A percentile compares a stretch with the other conserved stretches of the same genome.
These are phyloP conservation scores for Lonchura striata DNA, from an alignment of 2,113 vertebrate species.

Conservation along the genomic window DNA sequence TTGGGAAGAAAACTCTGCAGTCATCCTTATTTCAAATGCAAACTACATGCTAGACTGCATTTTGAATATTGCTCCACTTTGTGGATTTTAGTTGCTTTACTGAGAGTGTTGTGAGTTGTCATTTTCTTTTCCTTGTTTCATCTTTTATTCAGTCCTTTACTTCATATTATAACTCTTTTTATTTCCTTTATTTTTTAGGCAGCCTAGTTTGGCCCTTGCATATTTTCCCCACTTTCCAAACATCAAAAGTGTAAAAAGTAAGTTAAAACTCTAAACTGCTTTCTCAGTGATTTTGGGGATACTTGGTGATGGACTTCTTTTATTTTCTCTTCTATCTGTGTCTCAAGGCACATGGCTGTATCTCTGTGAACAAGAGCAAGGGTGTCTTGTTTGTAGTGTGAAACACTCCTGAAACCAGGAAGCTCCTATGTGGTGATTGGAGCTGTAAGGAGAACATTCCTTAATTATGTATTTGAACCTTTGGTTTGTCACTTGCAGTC, in stretches of 20 bases:
- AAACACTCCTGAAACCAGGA: not conserved
- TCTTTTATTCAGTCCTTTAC: not conserved
- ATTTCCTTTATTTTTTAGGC: not conserved
- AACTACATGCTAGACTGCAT: not conserved
- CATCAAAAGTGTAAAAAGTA: not conserved
- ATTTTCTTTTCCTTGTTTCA: not conserved
- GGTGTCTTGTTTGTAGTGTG: not conserved
- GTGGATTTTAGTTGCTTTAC: not conserved
- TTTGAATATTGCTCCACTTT: not conserved
- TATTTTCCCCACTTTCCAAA: accelerated
- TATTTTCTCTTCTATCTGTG: not conserved
- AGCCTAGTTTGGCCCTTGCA: not conserved
- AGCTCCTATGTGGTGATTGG: not conserved
- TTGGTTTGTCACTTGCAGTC: not conserved
- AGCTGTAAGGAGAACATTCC: not conserved
- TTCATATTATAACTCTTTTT: not conserved
- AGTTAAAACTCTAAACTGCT: not conserved
- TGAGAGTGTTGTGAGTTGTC: not conserved
- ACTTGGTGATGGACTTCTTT: not conserved
- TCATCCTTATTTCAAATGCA: not conserved
- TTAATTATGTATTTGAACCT: not conserved
- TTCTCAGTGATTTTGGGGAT: not conserved
- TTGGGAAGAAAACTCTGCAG: not conserved
- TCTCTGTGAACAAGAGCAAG: not conserved
- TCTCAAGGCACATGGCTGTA: not conserved